phyloP scores from a whole-genome alignment of 2,113 vertebrate species.

The Antigone vipio region DNA sequence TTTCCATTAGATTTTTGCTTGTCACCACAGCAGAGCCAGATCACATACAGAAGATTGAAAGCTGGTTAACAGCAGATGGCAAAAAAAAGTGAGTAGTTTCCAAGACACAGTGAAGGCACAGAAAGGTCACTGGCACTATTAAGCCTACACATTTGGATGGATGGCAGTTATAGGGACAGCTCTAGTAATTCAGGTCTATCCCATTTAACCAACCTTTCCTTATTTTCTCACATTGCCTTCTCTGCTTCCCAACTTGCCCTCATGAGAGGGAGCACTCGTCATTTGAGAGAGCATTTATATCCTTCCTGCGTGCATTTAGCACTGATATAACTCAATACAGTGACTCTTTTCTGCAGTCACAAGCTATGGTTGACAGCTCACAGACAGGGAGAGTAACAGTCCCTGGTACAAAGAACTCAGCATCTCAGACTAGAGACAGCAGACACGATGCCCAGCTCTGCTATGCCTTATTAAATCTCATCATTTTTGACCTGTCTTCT shows the following conservation, averaged over 20 bases:
- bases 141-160: not conserved
- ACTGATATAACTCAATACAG: not conserved
- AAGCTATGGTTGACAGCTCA: not conserved
- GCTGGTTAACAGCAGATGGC: not conserved
- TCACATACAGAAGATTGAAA: conserved; percentile 24
- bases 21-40: not conserved
- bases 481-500: not conserved
- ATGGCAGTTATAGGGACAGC: not conserved
- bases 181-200: not conserved
- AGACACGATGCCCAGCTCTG: not conserved
- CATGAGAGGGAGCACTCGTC: not conserved
- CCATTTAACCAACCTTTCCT: not conserved
- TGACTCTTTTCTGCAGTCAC: not conserved
- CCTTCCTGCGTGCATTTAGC: not conserved
- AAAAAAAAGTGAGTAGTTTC: not conserved
- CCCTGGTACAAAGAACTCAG: not conserved
- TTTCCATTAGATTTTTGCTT: conserved; percentile 36
- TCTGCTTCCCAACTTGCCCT: not conserved
- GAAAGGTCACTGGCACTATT: not conserved
- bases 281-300: not conserved
- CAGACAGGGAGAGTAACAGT: not conserved
- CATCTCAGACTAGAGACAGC: not conserved
- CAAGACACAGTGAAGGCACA: not conserved
- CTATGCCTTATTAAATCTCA: not conserved
- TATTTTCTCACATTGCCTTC: not conserved